Percentiles rank a stretch among this genome's conserved stretches.
These are phyloP conservation scores for Diplolepis rosae DNA, from an alignment of 2,888 invertebrate genomes.

Conservation along the genomic window DNA sequence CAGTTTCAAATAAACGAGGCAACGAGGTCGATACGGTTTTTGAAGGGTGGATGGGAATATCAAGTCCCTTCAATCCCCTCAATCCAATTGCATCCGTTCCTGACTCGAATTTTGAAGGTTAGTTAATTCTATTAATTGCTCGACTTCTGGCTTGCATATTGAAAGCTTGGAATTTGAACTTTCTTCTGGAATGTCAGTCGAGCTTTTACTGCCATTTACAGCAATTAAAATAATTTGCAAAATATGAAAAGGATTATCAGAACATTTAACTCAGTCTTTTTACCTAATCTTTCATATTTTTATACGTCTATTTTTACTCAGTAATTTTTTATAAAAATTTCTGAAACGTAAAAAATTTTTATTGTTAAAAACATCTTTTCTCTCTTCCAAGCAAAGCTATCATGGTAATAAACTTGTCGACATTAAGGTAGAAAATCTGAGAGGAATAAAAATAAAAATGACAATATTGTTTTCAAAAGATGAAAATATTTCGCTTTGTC, in stretches of 20 bases:
- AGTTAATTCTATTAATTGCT: constrained; percentile 31
- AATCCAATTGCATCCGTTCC: constrained; percentile 29
- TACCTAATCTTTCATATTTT: background rate
- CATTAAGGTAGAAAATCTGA: background rate
- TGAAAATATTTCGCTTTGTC: constrained; percentile 28
- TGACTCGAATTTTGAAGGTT: constrained; percentile 29
- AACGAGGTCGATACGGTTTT: constrained; percentile 7
- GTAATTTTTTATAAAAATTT: background rate
- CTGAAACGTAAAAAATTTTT: no score
- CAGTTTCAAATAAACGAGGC: background rate
- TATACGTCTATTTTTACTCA: no score
- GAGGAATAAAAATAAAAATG: constrained; percentile 9
- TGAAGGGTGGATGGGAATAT: constrained; percentile 23
- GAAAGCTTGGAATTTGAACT: constrained; percentile 17
- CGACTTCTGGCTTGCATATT: constrained; percentile 31
- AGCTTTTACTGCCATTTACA: background rate
- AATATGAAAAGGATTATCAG: background rate
- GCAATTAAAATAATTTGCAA: constrained; percentile 24
- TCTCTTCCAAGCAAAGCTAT: no score
- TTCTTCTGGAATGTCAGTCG: constrained; percentile 25
- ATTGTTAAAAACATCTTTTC: no score
- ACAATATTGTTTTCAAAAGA: constrained; percentile 16
- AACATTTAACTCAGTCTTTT: background rate
- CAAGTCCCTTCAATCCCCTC: constrained; percentile 27
- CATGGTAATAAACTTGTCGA: background rate